A percentile compares a stretch with the other conserved stretches of the same genome.
Evolutionary conservation across 2,797 vertebrate species (phyloP).

Genomic region (Syngnathus rostellatus): DNA sequence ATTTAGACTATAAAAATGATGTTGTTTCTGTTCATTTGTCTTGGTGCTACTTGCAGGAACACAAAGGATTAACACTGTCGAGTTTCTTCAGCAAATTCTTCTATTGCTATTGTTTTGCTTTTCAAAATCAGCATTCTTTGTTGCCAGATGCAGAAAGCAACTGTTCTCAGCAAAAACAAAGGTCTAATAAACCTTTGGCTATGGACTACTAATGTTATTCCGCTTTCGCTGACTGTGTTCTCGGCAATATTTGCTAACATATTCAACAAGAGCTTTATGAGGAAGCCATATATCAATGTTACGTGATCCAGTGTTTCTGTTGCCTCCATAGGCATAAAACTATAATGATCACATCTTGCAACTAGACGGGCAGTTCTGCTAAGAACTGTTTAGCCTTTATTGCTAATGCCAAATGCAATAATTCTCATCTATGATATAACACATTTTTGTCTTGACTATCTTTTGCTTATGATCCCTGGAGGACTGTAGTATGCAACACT

Average conservation of each 20-base stretch:
- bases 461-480: constrained; percentile 60
- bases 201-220: not conserved
- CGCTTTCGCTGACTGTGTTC: constrained; percentile 4
- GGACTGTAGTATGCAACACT: constrained; percentile 57
- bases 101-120: constrained; percentile 7
- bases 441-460: constrained; percentile 70
- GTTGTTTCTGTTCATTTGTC: not conserved
- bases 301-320: not conserved
- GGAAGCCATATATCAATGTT: constrained; percentile 3
- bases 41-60: not conserved
- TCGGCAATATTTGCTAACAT: not conserved
- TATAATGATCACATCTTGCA: not conserved
- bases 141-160: not conserved
- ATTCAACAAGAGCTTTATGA: constrained; percentile 5
- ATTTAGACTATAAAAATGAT: not conserved
- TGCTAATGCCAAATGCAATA: constrained; percentile 34
- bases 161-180: constrained; percentile 6
- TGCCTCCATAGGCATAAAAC: not conserved
- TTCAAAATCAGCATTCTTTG: constrained; percentile 1
- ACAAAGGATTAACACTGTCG: not conserved
- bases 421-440: constrained; percentile 59
- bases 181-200: not conserved
- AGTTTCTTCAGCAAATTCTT: not conserved
- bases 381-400: not conserved
- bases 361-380: not conserved